Evolutionary conservation across 2,888 invertebrate genomes (phyloP).

Genomic region (Stomorhina lunata): DNA sequence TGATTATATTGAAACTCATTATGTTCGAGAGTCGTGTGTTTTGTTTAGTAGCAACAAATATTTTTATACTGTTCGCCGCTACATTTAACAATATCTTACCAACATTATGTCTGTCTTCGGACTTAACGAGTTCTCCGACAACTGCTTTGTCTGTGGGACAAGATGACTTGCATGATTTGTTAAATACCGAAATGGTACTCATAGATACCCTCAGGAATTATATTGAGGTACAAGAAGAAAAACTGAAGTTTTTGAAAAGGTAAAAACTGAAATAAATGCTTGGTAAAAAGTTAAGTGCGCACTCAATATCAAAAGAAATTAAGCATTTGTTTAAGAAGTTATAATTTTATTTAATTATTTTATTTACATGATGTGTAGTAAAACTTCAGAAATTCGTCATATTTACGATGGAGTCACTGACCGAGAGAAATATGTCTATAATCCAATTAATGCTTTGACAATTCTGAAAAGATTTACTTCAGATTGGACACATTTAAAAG

Average conservation of each 20-base stretch:
- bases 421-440: conserved; percentile 81
- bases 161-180: conserved; percentile 68
- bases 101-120: conserved; percentile 3
- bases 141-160: neutral
- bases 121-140: neutral
- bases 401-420: conserved; percentile 70
- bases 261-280: too few species aligned
- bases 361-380: too few species aligned
- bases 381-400: conserved; percentile 68
- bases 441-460: conserved; percentile 96
- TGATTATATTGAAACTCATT: neutral
- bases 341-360: too few species aligned
- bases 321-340: neutral
- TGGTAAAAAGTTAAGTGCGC: too few species aligned
- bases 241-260: conserved; percentile 70
- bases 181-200: conserved; percentile 72
- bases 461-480: conserved; percentile 94
- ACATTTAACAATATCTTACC: neutral
- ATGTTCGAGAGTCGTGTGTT: conserved; percentile 33
- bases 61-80: neutral
- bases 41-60: conserved; percentile 12
- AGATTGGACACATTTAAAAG: conserved; percentile 87
- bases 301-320: neutral
- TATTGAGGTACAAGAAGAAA: conserved; percentile 69
- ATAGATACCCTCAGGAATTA: conserved; percentile 72